phyloP scores from a whole-genome alignment of 2,888 invertebrate genomes.

The Drosophila acutilabella region DNA sequence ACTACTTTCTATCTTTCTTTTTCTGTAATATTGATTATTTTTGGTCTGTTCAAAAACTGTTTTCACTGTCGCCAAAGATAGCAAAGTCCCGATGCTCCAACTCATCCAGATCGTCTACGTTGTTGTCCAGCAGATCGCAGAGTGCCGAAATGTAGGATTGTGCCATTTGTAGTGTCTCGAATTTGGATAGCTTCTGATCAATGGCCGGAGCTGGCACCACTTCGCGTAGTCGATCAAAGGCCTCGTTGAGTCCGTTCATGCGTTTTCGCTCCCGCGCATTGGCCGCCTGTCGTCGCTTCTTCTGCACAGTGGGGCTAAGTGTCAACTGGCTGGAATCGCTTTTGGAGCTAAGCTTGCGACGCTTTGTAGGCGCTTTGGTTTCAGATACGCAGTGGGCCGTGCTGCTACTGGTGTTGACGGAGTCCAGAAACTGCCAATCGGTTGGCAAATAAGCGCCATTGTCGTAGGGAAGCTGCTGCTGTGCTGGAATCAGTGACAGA shows the following conservation, averaged over 20 bases:
- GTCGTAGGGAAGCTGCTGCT: conserved; percentile 20
- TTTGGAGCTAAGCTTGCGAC: conserved; percentile 27
- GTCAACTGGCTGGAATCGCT: conserved; percentile 20
- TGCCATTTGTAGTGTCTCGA: conserved; percentile 92
- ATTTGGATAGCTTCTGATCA: conserved; percentile 91
- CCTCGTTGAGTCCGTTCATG: conserved; percentile 91
- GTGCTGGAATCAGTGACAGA: conserved; percentile 30
- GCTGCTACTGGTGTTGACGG: conserved; percentile 1
- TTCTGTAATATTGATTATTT: not conserved
- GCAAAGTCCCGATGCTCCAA: conserved; percentile 49
- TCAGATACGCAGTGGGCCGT: conserved; percentile 10
- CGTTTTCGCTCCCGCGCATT: conserved; percentile 90
- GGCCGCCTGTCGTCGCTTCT: conserved; percentile 89
- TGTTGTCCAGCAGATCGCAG: conserved; percentile 87
- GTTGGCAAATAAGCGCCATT: conserved; percentile 53
- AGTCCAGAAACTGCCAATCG: conserved; percentile 68
- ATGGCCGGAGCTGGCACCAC: conserved; percentile 90
- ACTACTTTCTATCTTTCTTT: not conserved
- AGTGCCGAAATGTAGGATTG: conserved; percentile 91
- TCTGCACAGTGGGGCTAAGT: conserved; percentile 87
- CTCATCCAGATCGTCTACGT: conserved; percentile 60
- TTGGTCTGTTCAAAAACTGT: conserved; percentile 41
- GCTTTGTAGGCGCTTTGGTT: conserved; percentile 18
- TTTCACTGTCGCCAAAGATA: conserved; percentile 57
- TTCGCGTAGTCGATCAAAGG: conserved; percentile 89